Base-by-base conservation (phyloP, 2,113 vertebrate species). In the Pachycephala philippinensis region DNA sequence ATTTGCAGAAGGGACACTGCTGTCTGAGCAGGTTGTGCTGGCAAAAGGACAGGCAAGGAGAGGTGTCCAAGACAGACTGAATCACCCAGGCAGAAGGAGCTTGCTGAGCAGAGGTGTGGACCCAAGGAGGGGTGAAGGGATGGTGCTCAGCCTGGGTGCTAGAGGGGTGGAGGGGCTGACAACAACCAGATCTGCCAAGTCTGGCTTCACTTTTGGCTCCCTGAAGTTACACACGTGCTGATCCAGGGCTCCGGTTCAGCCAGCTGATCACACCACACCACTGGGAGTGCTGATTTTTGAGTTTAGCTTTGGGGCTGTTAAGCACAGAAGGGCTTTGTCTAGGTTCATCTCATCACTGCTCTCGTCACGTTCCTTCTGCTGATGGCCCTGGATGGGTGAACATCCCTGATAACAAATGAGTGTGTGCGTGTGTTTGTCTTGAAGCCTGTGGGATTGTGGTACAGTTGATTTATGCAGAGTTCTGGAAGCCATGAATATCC, bases 381-480 rank as follows among this genome's bases (percentile, higher is more conserved):
- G 72, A 64, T 71, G 61, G 52, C 45, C 40, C 56, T 82, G 76
- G 35, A 26, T 86, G 88, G 60, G 53, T 0, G 1, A 85, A 70
- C 37, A n/a, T 60, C 52, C 72, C 40, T 2, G 10, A 37, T 64
- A 84, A 82, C 16, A 39, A 83, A 76, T 54, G 60, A 60, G 33
- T 2, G 5, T 64, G 61, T 75, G 44, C 9, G 2, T 79, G 86
- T 95, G 93, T 96, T 76, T 94, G 85, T 90, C 61, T 95, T 89
- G 93, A 96, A 95, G 92, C 82, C 89, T 81, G 56, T 69, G 77
- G 91, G 89, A 95, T 80, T 74, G 74, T 50, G 57, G 95, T 94
- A 75, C 70, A 84, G 65, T 71, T 95, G 95, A 97, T 98, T 97
- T 97, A 97, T 92, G 94, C 42, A 83, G 74, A 95, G 76, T 84